Evolutionary conservation across 2,797 vertebrate species (phyloP), one percentile per base, ranked within the genome.

Genomic region (Clarias fuscus): DNA sequence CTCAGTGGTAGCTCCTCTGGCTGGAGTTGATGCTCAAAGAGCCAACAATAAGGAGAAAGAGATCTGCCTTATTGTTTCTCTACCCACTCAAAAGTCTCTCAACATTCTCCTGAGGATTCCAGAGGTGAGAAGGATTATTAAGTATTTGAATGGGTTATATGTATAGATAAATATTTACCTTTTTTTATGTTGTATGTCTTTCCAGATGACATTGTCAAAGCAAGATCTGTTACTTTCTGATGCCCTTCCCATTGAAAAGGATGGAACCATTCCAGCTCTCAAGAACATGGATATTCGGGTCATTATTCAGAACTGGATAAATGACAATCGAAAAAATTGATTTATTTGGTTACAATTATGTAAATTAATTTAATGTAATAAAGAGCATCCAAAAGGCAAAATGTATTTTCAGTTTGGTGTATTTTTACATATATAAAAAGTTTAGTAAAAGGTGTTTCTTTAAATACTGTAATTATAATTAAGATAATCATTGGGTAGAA

Each of bases 41-140:
- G 4, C 0, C 87, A 94, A 90, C 77, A 96, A 97, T 88, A 86
- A 86, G 27, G 90, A 84, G 17, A 94, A 85, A n/a, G 89, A 97
- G 90, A 89, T 96, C 58, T 94, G 85, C 83, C 3, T 96, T 76
- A 93, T 93, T 0, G 37, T 93, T 65, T 91, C 92, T 71, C 79
- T 91, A 37, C 89, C 86, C 68, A 85, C 91, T 75, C 89, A 94
- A 40, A 91, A 40, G 37, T 91, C 78, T 8, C 5, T 95, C 33
- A 91, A 93, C 79, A 1, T 95, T 70, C 56, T 92, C 70, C 17
- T 94, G 85, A 93, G 90, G 86, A 90, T 92, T 85, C 93, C 94
- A 89, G 91, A 80, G 93, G 94, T 94, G 13, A 84, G 64, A 43
- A 22, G 3, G 30, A 40, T 37, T 30, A 17, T 53, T 0, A 4